Base-by-base conservation (phyloP, 2,888 invertebrate species). In the Vanessa cardui region DNA sequence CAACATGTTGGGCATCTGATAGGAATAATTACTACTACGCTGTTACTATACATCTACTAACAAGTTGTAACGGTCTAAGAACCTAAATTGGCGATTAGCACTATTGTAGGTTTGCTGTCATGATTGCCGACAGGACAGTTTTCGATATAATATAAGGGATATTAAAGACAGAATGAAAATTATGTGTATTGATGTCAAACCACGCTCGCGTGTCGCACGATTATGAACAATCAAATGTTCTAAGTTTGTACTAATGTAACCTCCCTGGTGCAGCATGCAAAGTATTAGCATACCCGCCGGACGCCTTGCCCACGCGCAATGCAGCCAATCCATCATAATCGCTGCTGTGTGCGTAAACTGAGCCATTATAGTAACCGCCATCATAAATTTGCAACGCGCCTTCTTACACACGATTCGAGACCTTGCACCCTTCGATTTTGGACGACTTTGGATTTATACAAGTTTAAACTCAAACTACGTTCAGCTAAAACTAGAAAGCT, bases 251-350 rank as follows among this genome's bases (percentile, higher is more conserved):
- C 83, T 80, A 79, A 81, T 80, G 82, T 83, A 84, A 81, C 83
- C 82, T 77, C 76, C 75, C 74, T 64, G 73, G 72, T 69, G 80
- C 79, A 79, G 80, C 80, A 81, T 81, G 81, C 81, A 75, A 82
- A 80, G 83, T 80, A 90, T 91, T 91, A 89, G 90, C 91, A 91
- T 91, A 91, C 90, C 84, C 76, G 89, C 84, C 82, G 83, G 86
- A 86, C 86, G 77, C 83, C 82, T 76, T 81, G 83, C 90, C 90
- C 87, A 90, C 91, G 89, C 90, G 78, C 76, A 75, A 75, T 70
- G 77, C 82, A 75, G 79, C 80, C 85, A 83, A 90, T 91, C 88
- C 89, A 86, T 90, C 91, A 91, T 90, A 89, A 69, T 70, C 68
- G 71, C 71, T 63, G 75, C 72, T 79, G 79, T 79, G 78, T 77